A percentile compares a stretch with the other conserved stretches of the same genome.
phyloP scores from a whole-genome alignment of 1,140 invertebrate species.

The Pantala flavescens region DNA sequence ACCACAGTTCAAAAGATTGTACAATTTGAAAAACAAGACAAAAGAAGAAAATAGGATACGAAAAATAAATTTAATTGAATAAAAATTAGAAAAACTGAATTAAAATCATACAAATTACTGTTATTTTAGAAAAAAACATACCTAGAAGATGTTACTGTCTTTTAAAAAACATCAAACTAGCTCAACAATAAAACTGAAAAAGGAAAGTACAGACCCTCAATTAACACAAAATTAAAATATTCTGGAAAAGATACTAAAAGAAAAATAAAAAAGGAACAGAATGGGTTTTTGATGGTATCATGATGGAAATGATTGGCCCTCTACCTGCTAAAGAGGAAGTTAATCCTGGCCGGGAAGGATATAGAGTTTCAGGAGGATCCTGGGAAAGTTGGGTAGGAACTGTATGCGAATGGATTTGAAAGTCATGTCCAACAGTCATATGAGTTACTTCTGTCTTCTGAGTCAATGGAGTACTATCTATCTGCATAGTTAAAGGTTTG shows the following conservation, averaged over 20 bases:
- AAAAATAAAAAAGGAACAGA: not conserved
- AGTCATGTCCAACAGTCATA: slow-evolving; percentile 14
- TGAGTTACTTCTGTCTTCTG: slow-evolving; percentile 18
- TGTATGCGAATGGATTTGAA: slow-evolving; percentile 12
- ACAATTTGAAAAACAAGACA: not conserved
- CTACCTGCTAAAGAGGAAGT: slow-evolving; percentile 16
- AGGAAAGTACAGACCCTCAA: not conserved
- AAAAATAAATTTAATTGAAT: not conserved
- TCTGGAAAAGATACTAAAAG: not conserved
- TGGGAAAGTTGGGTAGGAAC: slow-evolving; percentile 15
- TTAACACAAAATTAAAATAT: slow-evolving; percentile 5
- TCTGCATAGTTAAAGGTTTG: slow-evolving; percentile 19
- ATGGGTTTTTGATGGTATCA: not conserved
- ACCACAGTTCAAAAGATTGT: not conserved
- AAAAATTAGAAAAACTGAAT: not conserved
- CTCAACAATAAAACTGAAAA: no score
- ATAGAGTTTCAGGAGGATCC: not conserved
- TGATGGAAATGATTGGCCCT: slow-evolving; percentile 11
- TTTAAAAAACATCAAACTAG: no score
- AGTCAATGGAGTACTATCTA: slow-evolving; percentile 25
- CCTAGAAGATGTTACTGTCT: no score
- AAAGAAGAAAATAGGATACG: not conserved
- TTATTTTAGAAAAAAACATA: no score
- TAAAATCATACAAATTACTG: no score
- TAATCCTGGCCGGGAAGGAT: slow-evolving; percentile 14